phyloP scores from a whole-genome alignment of 2,113 vertebrate genomes.

The Labeo catla region DNA sequence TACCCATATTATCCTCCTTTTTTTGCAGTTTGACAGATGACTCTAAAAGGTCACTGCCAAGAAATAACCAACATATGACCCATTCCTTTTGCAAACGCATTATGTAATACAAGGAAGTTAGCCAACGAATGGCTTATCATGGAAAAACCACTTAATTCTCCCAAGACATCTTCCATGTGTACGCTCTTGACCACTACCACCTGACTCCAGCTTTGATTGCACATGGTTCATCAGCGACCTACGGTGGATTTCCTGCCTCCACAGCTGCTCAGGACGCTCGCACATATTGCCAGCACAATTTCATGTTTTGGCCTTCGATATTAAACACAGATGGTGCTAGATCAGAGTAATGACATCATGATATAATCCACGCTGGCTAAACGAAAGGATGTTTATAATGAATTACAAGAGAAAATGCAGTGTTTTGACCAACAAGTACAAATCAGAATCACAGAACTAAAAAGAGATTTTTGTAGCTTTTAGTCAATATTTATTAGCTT shows the following conservation, averaged over 20 bases:
- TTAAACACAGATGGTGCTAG: slow-evolving; percentile 41
- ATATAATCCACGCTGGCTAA: neutral
- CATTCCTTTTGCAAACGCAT: slow-evolving; percentile 1
- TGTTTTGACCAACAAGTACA: slow-evolving; percentile 5
- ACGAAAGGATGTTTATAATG: slow-evolving; percentile 32
- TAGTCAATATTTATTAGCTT: neutral
- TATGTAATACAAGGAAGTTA: slow-evolving; percentile 10
- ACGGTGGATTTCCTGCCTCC: slow-evolving; percentile 37
- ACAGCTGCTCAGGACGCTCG: slow-evolving; percentile 21
- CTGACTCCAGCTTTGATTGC: slow-evolving; percentile 36
- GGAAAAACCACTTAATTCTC: slow-evolving; percentile 8
- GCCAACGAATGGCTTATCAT: slow-evolving; percentile 4
- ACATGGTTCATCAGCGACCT: slow-evolving; percentile 1
- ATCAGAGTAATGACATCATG: slow-evolving; percentile 46
- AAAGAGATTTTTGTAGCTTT: neutral
- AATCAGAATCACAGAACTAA: slow-evolving; percentile 6
- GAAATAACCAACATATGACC: neutral
- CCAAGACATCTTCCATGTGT: neutral
- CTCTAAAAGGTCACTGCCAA: neutral
- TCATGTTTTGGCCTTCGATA: slow-evolving; percentile 28
- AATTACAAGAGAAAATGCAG: slow-evolving; percentile 14
- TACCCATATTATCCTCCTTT: neutral
- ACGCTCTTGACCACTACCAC: neutral
- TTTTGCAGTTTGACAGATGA: neutral
- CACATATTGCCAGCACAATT: slow-evolving; percentile 35